phyloP scores from a whole-genome alignment of 2,888 invertebrate species.

The Oegoconia quadripuncta region DNA sequence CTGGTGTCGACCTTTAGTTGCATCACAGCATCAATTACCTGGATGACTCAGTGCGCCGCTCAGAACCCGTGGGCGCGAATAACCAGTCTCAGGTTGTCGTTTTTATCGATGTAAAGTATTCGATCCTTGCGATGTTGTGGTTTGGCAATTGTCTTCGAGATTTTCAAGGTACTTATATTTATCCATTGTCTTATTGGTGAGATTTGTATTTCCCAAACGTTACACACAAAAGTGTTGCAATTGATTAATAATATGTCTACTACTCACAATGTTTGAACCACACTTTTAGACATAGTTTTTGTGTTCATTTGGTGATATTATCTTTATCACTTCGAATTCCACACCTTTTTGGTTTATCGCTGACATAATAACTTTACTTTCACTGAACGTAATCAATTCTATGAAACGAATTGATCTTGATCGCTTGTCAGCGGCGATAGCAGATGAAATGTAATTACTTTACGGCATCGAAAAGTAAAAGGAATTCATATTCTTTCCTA shows the following conservation, averaged over 20 bases:
- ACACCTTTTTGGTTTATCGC: neutral
- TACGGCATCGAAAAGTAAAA: constrained; percentile 12
- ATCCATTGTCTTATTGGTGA: too few species aligned
- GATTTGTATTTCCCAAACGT: too few species aligned
- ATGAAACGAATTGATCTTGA: constrained; percentile 29
- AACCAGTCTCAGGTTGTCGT: constrained; percentile 28
- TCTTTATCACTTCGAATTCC: neutral
- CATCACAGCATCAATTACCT: constrained; percentile 32
- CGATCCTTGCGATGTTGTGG: too few species aligned
- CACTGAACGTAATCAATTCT: constrained; percentile 33
- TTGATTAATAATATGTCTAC: neutral
- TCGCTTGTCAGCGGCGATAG: constrained; percentile 10
- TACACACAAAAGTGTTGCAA: neutral
- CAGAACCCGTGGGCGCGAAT: constrained; percentile 24
- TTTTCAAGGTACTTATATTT: too few species aligned
- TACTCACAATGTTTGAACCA: neutral
- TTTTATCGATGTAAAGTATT: constrained; percentile 14
- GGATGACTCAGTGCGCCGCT: constrained; percentile 33
- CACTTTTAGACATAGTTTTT: neutral
- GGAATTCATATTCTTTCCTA: constrained; percentile 15
- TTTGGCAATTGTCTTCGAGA: too few species aligned
- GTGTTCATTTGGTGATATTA: neutral
- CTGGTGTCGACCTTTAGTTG: constrained; percentile 26
- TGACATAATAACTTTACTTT: constrained; percentile 30
- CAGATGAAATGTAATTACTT: constrained; percentile 10